phyloP scores from a whole-genome alignment of 2,888 invertebrate genomes.

The Pandemis heparana region DNA sequence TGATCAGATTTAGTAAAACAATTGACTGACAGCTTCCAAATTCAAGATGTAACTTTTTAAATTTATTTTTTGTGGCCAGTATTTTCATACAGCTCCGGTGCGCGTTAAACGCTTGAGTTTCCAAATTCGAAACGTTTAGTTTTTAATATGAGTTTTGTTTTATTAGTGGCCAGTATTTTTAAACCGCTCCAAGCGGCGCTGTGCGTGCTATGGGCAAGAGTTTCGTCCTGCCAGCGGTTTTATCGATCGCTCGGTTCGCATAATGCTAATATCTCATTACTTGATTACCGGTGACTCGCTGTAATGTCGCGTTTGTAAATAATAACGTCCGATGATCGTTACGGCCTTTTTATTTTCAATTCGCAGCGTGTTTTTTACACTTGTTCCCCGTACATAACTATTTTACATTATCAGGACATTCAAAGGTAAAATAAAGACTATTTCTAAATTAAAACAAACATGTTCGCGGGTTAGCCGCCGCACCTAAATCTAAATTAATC shows the following conservation, averaged over 20 bases:
- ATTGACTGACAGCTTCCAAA: background rate
- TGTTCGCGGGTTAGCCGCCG: too few relatives aligned
- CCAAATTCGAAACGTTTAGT: background rate
- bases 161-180: constrained; percentile 19
- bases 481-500: too few relatives aligned
- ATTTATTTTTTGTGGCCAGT: background rate
- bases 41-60: background rate
- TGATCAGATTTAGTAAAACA: background rate
- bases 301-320: background rate
- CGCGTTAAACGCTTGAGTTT: background rate
- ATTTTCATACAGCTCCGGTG: background rate
- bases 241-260: constrained; percentile 46
- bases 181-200: constrained; percentile 30
- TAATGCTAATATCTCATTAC: constrained; percentile 33
- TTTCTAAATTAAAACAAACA: too few relatives aligned
- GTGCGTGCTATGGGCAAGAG: constrained; percentile 45
- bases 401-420: too few relatives aligned
- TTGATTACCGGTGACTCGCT: background rate
- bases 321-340: background rate
- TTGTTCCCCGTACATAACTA: too few relatives aligned
- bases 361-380: too few relatives aligned
- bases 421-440: too few relatives aligned
- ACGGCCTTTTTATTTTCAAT: background rate
- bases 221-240: constrained; percentile 50
- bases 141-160: background rate